Evolutionary conservation across 2,113 vertebrate genomes (phyloP).

Genomic region (Scortum barcoo): DNA sequence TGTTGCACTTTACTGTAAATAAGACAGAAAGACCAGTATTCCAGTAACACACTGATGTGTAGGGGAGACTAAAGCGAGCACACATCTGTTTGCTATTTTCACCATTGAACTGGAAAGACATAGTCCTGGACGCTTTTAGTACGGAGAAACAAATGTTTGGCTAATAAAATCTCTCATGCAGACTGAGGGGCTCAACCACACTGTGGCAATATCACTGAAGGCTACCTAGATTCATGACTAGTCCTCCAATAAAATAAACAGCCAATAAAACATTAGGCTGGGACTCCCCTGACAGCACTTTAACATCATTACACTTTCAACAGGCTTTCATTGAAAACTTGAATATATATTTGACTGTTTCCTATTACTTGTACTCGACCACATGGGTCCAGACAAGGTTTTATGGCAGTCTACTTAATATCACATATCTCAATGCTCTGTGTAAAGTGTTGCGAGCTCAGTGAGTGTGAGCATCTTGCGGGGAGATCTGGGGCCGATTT

Average conservation of each 20-base stretch:
- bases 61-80: slow-evolving; percentile 35
- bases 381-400: slow-evolving; percentile 67
- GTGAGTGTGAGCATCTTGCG: slow-evolving; percentile 67
- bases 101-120: slow-evolving; percentile 73
- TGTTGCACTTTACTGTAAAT: slow-evolving; percentile 34
- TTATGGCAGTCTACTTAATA: slow-evolving; percentile 77
- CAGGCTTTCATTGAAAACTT: slow-evolving; percentile 81
- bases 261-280: slow-evolving; percentile 81
- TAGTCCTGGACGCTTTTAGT: slow-evolving; percentile 59
- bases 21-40: slow-evolving; percentile 44
- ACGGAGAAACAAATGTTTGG: slow-evolving; percentile 83
- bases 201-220: slow-evolving; percentile 79
- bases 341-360: slow-evolving; percentile 77
- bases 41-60: slow-evolving; percentile 29
- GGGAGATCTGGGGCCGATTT: slow-evolving; percentile 78
- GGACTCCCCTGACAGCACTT: slow-evolving; percentile 79
- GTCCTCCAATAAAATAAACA: slow-evolving; percentile 84
- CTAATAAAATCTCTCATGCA: slow-evolving; percentile 82
- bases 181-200: slow-evolving; percentile 71
- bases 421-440: slow-evolving; percentile 71
- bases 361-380: slow-evolving; percentile 70
- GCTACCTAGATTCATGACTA: slow-evolving; percentile 81
- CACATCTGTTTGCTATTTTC: slow-evolving; percentile 82
- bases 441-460: slow-evolving; percentile 47
- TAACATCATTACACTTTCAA: slow-evolving; percentile 83